Evolutionary conservation across 30 jellyfish, hydroid and myxozoan species (phyloP).

Genomic region (Sanderia malayensis): DNA sequence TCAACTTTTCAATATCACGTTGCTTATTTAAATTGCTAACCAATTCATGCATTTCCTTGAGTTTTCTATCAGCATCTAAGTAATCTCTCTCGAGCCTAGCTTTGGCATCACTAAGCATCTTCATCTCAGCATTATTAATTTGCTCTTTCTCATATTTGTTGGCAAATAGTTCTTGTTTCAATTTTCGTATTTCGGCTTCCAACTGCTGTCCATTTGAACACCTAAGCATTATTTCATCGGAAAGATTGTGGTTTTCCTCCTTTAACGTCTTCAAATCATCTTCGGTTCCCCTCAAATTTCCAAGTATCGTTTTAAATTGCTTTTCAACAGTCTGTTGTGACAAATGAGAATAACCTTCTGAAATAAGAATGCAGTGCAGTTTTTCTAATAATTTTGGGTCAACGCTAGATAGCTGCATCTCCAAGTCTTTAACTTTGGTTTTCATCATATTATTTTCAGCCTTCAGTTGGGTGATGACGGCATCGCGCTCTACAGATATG

Average conservation of each 20-base stretch:
- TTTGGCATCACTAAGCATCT: conserved; percentile 5
- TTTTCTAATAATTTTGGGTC: neutral
- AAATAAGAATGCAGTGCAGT: neutral
- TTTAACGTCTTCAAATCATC: neutral
- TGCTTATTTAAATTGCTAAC: conserved; percentile 9
- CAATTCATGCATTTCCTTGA: conserved; percentile 13
- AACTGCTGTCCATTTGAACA: neutral
- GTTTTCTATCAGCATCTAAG: conserved; percentile 5
- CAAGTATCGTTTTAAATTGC: neutral
- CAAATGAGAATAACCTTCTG: conserved; percentile 7
- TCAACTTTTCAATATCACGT: conserved; percentile 15
- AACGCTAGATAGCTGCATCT: neutral
- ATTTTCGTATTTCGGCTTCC: neutral
- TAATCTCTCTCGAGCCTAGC: conserved; percentile 5
- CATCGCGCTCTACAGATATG: conserved; percentile 16
- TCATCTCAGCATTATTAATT: neutral
- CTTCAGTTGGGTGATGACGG: neutral
- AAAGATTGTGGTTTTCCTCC: neutral
- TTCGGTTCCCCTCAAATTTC: neutral
- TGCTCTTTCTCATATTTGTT: conserved; percentile 12
- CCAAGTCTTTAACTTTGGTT: neutral
- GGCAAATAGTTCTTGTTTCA: neutral
- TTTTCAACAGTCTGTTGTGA: neutral
- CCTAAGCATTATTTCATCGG: neutral
- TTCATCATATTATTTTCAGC: neutral